A percentile compares a stretch with the other conserved stretches of the same genome.
Conservation (phyloP, 1,140 invertebrate genomes). For the Brachionus sp. region DNA sequence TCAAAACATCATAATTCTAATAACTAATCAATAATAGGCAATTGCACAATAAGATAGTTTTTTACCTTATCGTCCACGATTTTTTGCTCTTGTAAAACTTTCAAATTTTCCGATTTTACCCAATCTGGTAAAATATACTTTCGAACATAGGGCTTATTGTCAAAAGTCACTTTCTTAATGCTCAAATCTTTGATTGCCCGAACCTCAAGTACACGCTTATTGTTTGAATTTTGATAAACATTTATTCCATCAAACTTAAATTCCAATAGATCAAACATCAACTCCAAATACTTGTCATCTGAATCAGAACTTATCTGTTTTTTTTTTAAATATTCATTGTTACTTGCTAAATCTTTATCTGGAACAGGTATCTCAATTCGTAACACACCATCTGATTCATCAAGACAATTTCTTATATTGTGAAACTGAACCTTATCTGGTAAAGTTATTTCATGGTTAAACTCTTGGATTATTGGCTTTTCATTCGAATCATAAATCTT, state of each 20-base stretch:
- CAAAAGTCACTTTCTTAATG: conserved; percentile 4
- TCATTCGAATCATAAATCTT: conserved; percentile 8
- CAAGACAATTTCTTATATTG: conserved; percentile 39
- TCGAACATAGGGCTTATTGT: neutral
- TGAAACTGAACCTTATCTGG: neutral
- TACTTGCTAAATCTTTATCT: neutral
- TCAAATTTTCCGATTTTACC: conserved; percentile 26
- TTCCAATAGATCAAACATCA: conserved; percentile 38
- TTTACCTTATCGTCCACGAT: conserved; percentile 12
- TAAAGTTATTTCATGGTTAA: conserved; percentile 41
- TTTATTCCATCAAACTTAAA: conserved; percentile 33
- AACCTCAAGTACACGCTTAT: conserved; percentile 8
- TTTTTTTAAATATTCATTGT: conserved; percentile 23
- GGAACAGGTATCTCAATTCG: conserved; percentile 27
- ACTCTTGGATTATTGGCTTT: conserved; percentile 16
- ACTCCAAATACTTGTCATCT: conserved; percentile 32
- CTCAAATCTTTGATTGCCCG: neutral
- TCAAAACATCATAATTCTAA: neutral
- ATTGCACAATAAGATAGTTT: conserved; percentile 38
- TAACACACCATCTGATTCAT: conserved; percentile 15
- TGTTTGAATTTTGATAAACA: conserved; percentile 14
- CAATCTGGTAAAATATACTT: conserved; percentile 37
- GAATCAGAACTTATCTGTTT: neutral
- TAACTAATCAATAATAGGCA: conserved; percentile 33
- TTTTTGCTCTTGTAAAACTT: conserved; percentile 11